A percentile compares a stretch with the other conserved stretches of the same genome.
Conservation (phyloP, 92 coral and sea anemone genomes). For the Anthopleura xanthogrammica region DNA sequence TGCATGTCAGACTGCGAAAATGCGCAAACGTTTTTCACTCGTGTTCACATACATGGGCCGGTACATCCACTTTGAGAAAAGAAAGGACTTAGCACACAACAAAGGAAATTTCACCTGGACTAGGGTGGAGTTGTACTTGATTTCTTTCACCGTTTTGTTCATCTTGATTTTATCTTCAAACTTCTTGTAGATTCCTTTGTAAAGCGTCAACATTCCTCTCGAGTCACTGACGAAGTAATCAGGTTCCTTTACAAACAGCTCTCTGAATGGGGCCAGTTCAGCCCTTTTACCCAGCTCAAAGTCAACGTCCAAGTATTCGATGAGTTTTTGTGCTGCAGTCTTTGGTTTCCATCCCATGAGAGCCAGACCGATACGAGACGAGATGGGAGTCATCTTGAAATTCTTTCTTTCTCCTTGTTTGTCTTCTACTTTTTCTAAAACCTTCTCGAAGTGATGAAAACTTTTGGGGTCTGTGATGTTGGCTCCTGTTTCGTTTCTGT, state of each 20-base stretch:
- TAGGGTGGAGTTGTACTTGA: conserved; percentile 35
- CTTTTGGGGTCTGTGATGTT: neutral
- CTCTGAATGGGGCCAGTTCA: conserved; percentile 36
- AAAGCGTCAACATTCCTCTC: conserved; percentile 44
- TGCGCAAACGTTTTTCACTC: too few species aligned
- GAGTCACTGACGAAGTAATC: conserved; percentile 56
- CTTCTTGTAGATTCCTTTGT: conserved; percentile 41
- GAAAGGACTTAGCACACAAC: too few species aligned
- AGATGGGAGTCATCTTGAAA: conserved; percentile 6
- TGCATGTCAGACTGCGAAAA: too few species aligned
- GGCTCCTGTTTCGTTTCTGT: conserved; percentile 32
- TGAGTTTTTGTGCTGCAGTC: conserved; percentile 29
- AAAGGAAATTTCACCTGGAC: conserved; percentile 28
- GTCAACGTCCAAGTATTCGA: conserved; percentile 53
- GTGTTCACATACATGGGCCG: too few species aligned
- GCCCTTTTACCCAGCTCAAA: conserved; percentile 48
- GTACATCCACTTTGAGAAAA: too few species aligned
- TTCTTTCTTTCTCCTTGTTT: neutral
- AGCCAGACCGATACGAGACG: conserved; percentile 42
- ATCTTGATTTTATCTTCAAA: conserved; percentile 43
- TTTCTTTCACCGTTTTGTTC: conserved; percentile 35
- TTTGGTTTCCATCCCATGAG: conserved; percentile 53
- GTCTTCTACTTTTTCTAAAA: neutral
- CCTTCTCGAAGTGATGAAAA: neutral
- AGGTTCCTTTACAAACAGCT: conserved; percentile 12